A percentile compares a stretch with the other conserved stretches of the same genome.
Conservation (phyloP, 2,797 vertebrate genomes). For the Gambusia yucatana region DNA sequence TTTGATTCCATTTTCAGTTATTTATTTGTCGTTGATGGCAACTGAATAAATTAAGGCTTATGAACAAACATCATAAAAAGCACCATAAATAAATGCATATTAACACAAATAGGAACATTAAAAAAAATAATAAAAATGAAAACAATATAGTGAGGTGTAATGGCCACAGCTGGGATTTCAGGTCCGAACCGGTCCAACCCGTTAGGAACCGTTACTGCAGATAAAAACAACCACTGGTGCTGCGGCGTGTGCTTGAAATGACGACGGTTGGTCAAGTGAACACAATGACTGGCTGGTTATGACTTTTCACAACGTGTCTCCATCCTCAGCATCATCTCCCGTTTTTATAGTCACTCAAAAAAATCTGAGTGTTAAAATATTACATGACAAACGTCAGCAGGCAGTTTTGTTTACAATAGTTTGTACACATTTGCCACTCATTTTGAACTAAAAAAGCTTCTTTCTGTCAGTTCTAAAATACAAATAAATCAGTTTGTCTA, state of each 20-base stretch:
- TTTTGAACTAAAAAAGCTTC: slow-evolving; percentile 1
- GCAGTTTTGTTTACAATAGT: slow-evolving; percentile 1
- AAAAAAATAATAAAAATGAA: slow-evolving; percentile 81
- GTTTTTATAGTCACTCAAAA: background rate
- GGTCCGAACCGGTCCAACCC: slow-evolving; percentile 40
- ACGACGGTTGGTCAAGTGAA: background rate
- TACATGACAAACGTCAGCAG: slow-evolving; percentile 19
- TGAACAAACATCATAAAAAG: slow-evolving; percentile 88
- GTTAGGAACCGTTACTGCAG: slow-evolving; percentile 20
- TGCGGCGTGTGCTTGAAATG: background rate
- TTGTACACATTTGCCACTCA: background rate
- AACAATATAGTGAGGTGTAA: slow-evolving; percentile 80
- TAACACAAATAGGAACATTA: slow-evolving; percentile 74
- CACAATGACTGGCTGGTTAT: slow-evolving; percentile 1
- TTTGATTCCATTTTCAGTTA: slow-evolving; percentile 63
- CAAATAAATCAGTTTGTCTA: background rate
- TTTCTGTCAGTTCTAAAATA: background rate
- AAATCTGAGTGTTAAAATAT: background rate
- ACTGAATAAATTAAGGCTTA: slow-evolving; percentile 87
- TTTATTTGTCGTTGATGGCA: slow-evolving; percentile 86
- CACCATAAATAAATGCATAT: slow-evolving; percentile 86
- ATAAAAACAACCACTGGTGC: background rate
- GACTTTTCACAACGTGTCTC: background rate
- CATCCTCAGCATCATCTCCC: background rate
- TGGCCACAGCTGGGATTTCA: slow-evolving; percentile 70